Base-by-base conservation (phyloP, 2,113 vertebrate species). In the Sinocyclocheilus anshuiensis region DNA sequence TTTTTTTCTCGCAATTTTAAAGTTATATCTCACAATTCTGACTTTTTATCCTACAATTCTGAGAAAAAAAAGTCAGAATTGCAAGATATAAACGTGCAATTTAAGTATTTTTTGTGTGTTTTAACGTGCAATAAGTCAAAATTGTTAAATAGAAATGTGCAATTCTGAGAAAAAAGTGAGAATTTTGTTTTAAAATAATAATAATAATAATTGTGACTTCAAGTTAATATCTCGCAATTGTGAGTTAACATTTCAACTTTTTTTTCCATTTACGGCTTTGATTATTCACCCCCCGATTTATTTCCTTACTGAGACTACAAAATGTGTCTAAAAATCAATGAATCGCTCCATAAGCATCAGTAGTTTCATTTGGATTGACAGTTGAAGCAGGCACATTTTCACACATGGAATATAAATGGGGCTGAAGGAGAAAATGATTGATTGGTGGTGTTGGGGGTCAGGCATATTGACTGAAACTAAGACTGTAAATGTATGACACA, bases 271-370 rank as follows among this genome's bases (percentile, higher is more conserved):
- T 36, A 83, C 13, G 33, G 20, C 9, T 50, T 83, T 72, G 4
- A n/a, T 42, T 22, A 57, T 57, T 20, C 53, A 55, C 20, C 13
- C 6, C 2, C 4, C 2, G 8, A 71, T 39, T 55, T 55, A 33
- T 53, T 53, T 71, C 53, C 26, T 71, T 2, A n/a, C 57, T 39
- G 18, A 33, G 45, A 22, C 26, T 33, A 15, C 15, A 82, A 71
- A 50, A 45, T 55, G 26, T 83, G 55, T 26, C 45, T 53, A 36
- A 87, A 81, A 87, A 79, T 33, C 65, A 33, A 75, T 65, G 29
- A 81, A 26, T 87, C 8, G 3, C 16, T 18, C 24, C n/a, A 9
- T 59, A 78, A 33, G 75, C 36, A 59, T 69, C 42, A 29, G n/a
- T 76, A 36, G 29, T 45, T 87, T 50, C 9, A 55, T 65, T 76